A percentile compares a stretch with the other conserved stretches of the same genome.
Evolutionary conservation across 2,888 invertebrate genomes (phyloP).

Genomic region (Rhaphigaster nebulosa): DNA sequence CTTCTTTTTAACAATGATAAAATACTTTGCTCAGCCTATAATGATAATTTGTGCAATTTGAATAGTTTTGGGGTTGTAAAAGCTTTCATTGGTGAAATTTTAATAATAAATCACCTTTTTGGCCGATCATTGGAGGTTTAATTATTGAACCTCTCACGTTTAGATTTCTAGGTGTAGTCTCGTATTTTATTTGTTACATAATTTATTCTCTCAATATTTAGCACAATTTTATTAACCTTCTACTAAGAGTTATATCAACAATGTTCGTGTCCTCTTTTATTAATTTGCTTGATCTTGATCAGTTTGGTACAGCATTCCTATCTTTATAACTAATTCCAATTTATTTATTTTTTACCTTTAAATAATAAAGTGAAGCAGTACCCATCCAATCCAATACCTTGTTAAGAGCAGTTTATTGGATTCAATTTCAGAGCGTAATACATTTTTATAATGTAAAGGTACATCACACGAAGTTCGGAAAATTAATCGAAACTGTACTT

Average conservation of each 20-base stretch:
- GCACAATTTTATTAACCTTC: background rate
- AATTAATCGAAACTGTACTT: background rate
- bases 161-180: background rate
- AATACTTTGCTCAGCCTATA: too few species aligned
- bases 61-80: background rate
- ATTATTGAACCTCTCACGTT: background rate
- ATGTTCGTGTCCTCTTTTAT: background rate
- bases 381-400: background rate
- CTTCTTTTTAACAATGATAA: too few species aligned
- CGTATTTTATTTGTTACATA: background rate
- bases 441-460: background rate
- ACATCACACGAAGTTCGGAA: background rate
- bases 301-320: background rate
- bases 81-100: background rate
- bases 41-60: too few species aligned
- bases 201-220: background rate
- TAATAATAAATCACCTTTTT: background rate
- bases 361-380: background rate
- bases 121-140: background rate
- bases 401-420: constrained; percentile 33
- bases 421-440: background rate
- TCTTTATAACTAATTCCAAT: background rate
- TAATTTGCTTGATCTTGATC: background rate
- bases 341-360: background rate
- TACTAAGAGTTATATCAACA: background rate